Conservation (phyloP, 1,140 invertebrate genomes). For the Tetranychus cinnabarinus region DNA sequence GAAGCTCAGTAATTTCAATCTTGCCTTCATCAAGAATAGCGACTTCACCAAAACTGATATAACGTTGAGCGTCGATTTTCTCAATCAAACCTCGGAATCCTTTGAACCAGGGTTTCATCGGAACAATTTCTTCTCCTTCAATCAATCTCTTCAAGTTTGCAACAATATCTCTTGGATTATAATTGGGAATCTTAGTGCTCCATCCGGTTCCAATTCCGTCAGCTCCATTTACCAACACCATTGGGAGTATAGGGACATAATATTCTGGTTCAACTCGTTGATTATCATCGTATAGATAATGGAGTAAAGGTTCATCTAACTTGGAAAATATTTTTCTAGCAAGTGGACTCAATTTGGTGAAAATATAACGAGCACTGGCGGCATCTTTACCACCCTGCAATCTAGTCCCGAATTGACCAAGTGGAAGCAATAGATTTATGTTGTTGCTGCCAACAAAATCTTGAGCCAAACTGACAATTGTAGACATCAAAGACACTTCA, state of each 20-base stretch:
- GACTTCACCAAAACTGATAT: conserved; percentile 58
- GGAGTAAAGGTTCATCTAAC: conserved; percentile 66
- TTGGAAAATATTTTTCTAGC: conserved; percentile 64
- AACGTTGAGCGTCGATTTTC: conserved; percentile 44
- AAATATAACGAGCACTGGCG: conserved; percentile 94
- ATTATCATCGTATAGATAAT: conserved; percentile 81
- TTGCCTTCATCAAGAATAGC: conserved; percentile 37
- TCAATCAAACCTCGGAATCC: conserved; percentile 68
- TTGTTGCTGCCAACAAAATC: conserved; percentile 98
- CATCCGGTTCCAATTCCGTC: conserved; percentile 97
- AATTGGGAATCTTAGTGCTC: conserved; percentile 94
- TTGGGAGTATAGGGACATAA: conserved; percentile 88
- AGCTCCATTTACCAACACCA: conserved; percentile 87
- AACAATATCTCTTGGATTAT: conserved; percentile 78
- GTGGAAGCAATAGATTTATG: conserved; percentile 79
- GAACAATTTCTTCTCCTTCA: conserved; percentile 44
- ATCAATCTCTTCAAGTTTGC: conserved; percentile 60
- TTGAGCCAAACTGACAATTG: conserved; percentile 93
- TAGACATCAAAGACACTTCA: conserved; percentile 74
- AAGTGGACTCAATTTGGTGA: conserved; percentile 60
- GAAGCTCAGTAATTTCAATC: conserved; percentile 89
- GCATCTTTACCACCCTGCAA: conserved; percentile 43
- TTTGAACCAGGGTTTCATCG: conserved; percentile 78
- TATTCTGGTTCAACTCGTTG: conserved; percentile 71
- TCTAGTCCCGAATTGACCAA: conserved; percentile 84